Base-by-base conservation (phyloP, 1,140 invertebrate genomes). In the Papilio machaon region DNA sequence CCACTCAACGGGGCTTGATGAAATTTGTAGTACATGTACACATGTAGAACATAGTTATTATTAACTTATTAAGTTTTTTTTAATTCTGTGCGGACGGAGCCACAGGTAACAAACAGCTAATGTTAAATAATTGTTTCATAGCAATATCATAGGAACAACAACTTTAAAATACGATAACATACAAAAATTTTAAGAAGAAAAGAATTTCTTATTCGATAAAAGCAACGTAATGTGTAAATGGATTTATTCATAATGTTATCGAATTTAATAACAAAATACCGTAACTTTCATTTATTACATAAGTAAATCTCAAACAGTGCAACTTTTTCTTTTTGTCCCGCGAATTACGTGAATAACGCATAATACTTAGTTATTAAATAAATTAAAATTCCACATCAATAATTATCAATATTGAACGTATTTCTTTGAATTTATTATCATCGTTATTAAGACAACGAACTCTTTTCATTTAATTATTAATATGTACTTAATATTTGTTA, bases 231-330 rank as follows among this genome's bases (percentile, higher is more conserved):
- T 64, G 19, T 35, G 64, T 35, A 70, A 70, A 70, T 35, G 23
- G 13, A 38, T 35, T 70, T 70, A 15, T 70, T 15, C 30, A 23
- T 70, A 70, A 70, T 38, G 30, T 38, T 70, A 70, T 35, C 64
- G 64, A 17, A 35, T 35, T 70, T 70, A 70, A 35, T 70, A 70
- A 17, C 5, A 6, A 70, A 35, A 70, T 70, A 35, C 64, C 64
- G 64, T 35, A 13, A 70, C 64, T 70, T 70, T 70, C 64, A 70
- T 70, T 70, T 70, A 70, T 70, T 70, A 70, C 64, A 70, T 70
- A 70, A 70, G 64, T 70, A 15, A 70, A 70, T 70, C 23, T 70
- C 64, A 64, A 64, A 64, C 60, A 70, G 30, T 70, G 35, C 30
- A 38, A 70, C 64, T 70, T 70, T 70, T 70, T 38, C 64, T 70